Conservation (phyloP, 2,888 invertebrate genomes). For the Hoplodrina ambigua region DNA sequence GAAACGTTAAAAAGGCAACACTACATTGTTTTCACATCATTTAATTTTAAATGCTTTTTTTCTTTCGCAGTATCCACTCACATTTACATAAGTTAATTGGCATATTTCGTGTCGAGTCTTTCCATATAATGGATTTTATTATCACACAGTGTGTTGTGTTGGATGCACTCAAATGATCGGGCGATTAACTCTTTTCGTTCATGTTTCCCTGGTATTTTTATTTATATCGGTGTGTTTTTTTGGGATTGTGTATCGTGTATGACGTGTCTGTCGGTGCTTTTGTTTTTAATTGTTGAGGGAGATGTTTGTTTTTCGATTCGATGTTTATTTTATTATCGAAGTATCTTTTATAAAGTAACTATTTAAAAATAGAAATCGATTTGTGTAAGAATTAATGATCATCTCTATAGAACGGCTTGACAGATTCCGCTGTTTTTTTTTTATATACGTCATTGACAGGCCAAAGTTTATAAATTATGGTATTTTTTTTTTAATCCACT, state of each 20-base stretch:
- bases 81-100: slow-evolving; percentile 65
- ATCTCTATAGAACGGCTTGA: no score
- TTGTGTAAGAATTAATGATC: no score
- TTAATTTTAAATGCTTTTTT: slow-evolving; percentile 41
- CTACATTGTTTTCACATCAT: slow-evolving; percentile 42
- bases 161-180: slow-evolving; percentile 58
- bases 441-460: no score
- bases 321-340: no score
- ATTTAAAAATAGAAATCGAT: no score
- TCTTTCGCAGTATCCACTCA: slow-evolving; percentile 45
- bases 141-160: slow-evolving; percentile 40
- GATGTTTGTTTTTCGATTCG: not conserved
- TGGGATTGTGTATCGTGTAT: not conserved
- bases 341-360: no score
- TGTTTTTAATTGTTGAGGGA: not conserved
- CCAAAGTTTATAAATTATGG: no score
- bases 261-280: slow-evolving; percentile 12
- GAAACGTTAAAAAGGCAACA: slow-evolving; percentile 31
- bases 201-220: slow-evolving; percentile 22
- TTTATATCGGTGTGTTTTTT: slow-evolving; percentile 1
- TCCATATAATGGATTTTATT: slow-evolving; percentile 64
- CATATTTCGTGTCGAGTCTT: slow-evolving; percentile 63
- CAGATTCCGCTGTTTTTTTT: no score
- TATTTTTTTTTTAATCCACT: no score
- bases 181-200: slow-evolving; percentile 47